These are phyloP conservation scores for Phocides pigmalion DNA, from an alignment of 1,140 invertebrate species.

Conservation along the genomic window DNA sequence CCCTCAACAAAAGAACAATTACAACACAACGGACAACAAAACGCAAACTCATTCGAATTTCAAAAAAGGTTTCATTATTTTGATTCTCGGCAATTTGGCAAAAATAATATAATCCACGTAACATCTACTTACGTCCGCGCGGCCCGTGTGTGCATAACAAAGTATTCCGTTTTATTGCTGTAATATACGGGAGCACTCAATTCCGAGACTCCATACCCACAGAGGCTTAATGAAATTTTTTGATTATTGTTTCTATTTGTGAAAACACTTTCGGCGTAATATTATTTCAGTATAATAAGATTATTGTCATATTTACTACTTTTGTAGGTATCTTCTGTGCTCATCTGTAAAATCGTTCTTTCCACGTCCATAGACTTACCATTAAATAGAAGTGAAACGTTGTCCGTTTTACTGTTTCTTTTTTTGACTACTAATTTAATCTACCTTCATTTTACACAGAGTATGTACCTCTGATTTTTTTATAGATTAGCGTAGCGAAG, in stretches of 20 bases:
- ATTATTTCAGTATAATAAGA: constrained; percentile 12
- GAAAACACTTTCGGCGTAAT: constrained; percentile 31
- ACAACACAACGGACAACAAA: not conserved
- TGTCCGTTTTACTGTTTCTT: too few relatives aligned
- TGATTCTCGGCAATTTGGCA: constrained; percentile 2
- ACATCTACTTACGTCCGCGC: constrained; percentile 42
- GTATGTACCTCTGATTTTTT: too few relatives aligned
- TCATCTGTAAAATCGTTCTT: too few relatives aligned
- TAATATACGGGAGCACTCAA: constrained; percentile 58
- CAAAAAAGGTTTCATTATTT: constrained; percentile 10
- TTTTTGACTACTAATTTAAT: too few relatives aligned
- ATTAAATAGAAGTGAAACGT: too few relatives aligned
- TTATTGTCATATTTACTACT: not conserved
- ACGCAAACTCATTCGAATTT: constrained; percentile 25
- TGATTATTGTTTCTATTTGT: constrained; percentile 54
- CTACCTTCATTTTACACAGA: too few relatives aligned
- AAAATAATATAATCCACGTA: constrained; percentile 3
- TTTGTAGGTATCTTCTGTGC: not conserved
- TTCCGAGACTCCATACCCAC: constrained; percentile 42
- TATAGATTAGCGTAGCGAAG: too few relatives aligned
- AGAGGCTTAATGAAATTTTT: constrained; percentile 58
- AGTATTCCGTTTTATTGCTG: constrained; percentile 60
- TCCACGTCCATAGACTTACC: too few relatives aligned
- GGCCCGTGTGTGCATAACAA: constrained; percentile 54
- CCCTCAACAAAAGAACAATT: not conserved